These are phyloP conservation scores for Drosophila grimshawi DNA, from an alignment of 1,140 invertebrate species.

Conservation along the genomic window DNA sequence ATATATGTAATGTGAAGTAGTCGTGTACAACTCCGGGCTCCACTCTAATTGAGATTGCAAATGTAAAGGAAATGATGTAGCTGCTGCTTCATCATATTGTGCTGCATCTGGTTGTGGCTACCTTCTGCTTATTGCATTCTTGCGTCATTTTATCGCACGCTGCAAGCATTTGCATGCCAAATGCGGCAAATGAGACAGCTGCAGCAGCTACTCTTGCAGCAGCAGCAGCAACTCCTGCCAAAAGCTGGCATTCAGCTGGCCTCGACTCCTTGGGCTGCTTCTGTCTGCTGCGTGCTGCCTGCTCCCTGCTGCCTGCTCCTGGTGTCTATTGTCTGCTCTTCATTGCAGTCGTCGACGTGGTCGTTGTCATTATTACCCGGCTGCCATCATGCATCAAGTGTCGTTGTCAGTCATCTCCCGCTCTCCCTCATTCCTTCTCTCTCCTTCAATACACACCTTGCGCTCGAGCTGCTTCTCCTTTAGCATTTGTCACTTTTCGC, in stretches of 20 bases:
- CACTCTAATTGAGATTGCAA: slow-evolving; percentile 12
- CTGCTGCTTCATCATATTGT: neutral
- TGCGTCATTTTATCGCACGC: slow-evolving; percentile 71
- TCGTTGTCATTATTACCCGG: slow-evolving; percentile 79
- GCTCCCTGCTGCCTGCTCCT: slow-evolving; percentile 3
- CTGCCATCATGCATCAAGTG: slow-evolving; percentile 81
- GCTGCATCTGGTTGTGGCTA: slow-evolving; percentile 26
- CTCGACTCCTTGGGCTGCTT: slow-evolving; percentile 40
- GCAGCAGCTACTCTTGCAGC: slow-evolving; percentile 1
- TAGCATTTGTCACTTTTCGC: slow-evolving; percentile 68
- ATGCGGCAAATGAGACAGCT: slow-evolving; percentile 66
- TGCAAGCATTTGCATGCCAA: slow-evolving; percentile 79
- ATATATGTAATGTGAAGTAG: no score
- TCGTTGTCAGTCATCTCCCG: slow-evolving; percentile 60
- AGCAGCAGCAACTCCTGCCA: slow-evolving; percentile 6
- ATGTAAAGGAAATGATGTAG: slow-evolving; percentile 16
- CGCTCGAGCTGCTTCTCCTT: slow-evolving; percentile 30
- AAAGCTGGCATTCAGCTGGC: slow-evolving; percentile 42
- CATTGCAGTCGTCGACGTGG: slow-evolving; percentile 65
- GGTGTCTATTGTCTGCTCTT: slow-evolving; percentile 53
- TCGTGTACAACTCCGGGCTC: neutral
- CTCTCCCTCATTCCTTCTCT: neutral
- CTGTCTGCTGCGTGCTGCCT: slow-evolving; percentile 14
- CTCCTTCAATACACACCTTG: neutral
- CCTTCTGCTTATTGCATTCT: slow-evolving; percentile 46